Conservation (phyloP, 2,797 vertebrate species). For the Phyllotis vaccarum region DNA sequence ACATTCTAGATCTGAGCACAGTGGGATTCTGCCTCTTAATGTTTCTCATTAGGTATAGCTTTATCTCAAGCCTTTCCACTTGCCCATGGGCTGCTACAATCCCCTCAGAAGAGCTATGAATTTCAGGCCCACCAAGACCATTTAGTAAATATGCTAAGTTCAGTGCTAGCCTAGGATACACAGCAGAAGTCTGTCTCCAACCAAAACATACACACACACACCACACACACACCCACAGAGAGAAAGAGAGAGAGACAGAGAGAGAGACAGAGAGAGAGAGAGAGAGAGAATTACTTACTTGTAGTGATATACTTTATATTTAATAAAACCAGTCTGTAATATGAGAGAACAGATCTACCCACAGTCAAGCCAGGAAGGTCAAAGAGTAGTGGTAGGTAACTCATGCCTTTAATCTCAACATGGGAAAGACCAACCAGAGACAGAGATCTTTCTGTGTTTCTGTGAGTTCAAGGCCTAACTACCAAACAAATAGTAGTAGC, state of each 20-base stretch:
- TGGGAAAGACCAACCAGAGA: no score
- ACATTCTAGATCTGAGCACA: not conserved
- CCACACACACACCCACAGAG: not conserved
- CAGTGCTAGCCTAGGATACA: not conserved
- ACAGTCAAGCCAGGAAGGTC: no score
- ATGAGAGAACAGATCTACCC: no score
- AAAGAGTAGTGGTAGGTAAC: no score
- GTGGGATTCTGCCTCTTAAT: not conserved
- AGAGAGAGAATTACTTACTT: not conserved
- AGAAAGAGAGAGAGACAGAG: not conserved
- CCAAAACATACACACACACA: no score
- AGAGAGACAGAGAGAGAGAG: not conserved
- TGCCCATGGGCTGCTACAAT: not conserved
- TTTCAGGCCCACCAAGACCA: not conserved
- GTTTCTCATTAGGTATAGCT: not conserved
- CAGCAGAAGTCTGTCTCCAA: not conserved
- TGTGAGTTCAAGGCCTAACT: no score
- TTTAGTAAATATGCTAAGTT: not conserved
- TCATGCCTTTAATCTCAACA: no score
- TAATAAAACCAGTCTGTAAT: no score
- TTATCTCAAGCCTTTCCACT: not conserved
- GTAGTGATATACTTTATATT: no score
- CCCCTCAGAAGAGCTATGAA: not conserved
- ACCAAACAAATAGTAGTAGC: no score
- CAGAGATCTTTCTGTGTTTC: no score